A percentile compares a stretch with the other conserved stretches of the same genome.
These are phyloP conservation scores for Coptodon rendalli DNA, from an alignment of 2,113 vertebrate species.

Conservation along the genomic window DNA sequence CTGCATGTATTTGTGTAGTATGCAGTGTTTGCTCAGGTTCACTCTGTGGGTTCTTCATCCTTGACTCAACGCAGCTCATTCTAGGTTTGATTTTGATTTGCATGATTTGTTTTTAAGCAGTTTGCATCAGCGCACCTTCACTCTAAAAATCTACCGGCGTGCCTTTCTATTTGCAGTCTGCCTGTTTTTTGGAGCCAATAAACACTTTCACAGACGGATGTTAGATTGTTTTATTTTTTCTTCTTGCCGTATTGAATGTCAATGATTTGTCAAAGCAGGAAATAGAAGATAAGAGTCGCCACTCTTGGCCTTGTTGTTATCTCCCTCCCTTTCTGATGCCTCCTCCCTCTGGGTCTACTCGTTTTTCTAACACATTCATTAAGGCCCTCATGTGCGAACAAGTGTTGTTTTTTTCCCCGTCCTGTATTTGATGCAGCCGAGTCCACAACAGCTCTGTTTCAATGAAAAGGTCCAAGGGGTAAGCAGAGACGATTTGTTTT, in stretches of 20 bases:
- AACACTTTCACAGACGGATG: background rate
- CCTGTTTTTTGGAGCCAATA: background rate
- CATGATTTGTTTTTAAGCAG: background rate
- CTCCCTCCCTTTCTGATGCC: background rate
- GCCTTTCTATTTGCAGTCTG: background rate
- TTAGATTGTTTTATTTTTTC: background rate
- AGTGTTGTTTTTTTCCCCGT: accelerated
- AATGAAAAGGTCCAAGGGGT: background rate
- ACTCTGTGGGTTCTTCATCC: background rate
- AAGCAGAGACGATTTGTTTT: background rate
- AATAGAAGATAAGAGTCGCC: background rate
- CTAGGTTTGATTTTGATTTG: background rate
- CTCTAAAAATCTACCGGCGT: background rate
- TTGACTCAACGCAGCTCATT: background rate
- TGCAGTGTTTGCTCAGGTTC: background rate
- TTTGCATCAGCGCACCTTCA: background rate
- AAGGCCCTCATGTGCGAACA: background rate
- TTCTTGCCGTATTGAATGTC: background rate
- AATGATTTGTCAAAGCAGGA: background rate
- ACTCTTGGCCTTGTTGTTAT: background rate
- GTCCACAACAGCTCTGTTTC: background rate
- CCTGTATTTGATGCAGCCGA: background rate
- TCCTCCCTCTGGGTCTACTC: background rate
- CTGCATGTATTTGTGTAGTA: background rate
- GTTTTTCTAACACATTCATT: background rate